Base-by-base conservation (phyloP, 2,113 vertebrate species). In the Mixornis gularis region DNA sequence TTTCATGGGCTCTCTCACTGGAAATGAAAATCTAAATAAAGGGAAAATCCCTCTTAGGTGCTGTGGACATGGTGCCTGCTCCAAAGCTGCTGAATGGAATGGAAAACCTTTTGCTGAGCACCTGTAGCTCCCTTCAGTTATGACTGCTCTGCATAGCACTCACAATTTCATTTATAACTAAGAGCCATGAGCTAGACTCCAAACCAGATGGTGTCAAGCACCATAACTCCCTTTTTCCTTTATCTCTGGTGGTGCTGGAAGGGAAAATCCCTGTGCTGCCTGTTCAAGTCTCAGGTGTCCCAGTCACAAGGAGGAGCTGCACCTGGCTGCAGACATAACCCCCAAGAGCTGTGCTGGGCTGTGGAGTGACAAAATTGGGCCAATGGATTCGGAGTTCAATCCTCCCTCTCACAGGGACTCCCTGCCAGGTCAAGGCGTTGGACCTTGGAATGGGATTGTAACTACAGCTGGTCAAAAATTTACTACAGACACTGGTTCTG, bases 131-230 rank as follows among this genome's bases (percentile, higher is more conserved):
- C 55, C 25, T n/a, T 65, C 38, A 32, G 46, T 44, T 56, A 40
- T 1, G 24, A 21, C 0, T 32, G 44, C 58, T 51, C 70, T 43
- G 32, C 70, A 43, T 7, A 81, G 58, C 66, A 22, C 41, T 48
- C 27, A 36, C 0, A 12, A 29, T 38, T 49, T 18, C 25, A 44
- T 56, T 92, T 58, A 71, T 62, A 62, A 53, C 48, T 43, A 56
- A 87, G 14, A 85, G 20, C 51, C 62, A 53, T 3, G 29, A 79
- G 48, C 41, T 56, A 40, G 49, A 56, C 41, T 72, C 58, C 5
- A 1, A 77, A 66, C 49, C 30, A 51, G 71, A 34, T 0, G 0
- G 11, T 14, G 3, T 8, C 7, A 56, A 72, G 32, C 63, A 62
- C 41, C 14, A 1, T 22, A 65, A 48, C 6, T 65, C 38, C 53